Base-by-base conservation (phyloP, 2,888 invertebrate genomes). In the Amblyjoppa fuscipennis region DNA sequence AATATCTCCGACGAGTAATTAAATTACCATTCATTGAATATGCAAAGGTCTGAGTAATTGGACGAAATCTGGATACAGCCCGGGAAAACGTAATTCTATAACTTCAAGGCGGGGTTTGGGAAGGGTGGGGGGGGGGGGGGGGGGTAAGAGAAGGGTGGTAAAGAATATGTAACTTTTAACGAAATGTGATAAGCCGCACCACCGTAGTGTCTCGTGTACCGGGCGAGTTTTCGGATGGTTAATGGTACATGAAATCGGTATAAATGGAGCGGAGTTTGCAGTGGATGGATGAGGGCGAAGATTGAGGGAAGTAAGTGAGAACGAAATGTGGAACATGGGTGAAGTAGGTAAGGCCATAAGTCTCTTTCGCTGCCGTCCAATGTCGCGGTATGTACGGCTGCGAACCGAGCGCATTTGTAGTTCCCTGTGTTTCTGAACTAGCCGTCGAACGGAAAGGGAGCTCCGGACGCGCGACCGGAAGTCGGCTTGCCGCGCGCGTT, bases 11-110 rank as follows among this genome's bases (percentile, higher is more conserved):
- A 59, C 75, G 49, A n/a, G 38, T 75, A 81, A 81, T 81, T 66
- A 81, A 77, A 84, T 81, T 84, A 71, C 73, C 84, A 81, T 81
- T 64, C 76, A 51, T 73, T 76, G 73, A 81, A 84, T 81, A 77
- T 81, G 53, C 45, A 84, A 64, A 34, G 66, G 38, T 56, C n/a
- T 25, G 64, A 66, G 71, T 76, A 81, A 81, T 81, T 76, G 41
- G 28, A 28, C 66, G 41, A 77, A 61, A 73, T 77, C 69, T 51
- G 51, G 45, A 53, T 56, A 53, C n/a, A 31, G n/a, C 61, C 16
- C 4, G 3, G 34, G 31, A 16, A 16, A 31, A 31, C 16, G 34
- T n/a, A 64, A 31, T 34, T 64, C 34, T 7, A n/a, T 34, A 64
- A 64, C n/a, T 64, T 34, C 34, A 4, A 45, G 3, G 45, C 0